These are phyloP conservation scores for Tychaedon coryphoeus DNA, from an alignment of 2,113 vertebrate genomes.

Conservation along the genomic window DNA sequence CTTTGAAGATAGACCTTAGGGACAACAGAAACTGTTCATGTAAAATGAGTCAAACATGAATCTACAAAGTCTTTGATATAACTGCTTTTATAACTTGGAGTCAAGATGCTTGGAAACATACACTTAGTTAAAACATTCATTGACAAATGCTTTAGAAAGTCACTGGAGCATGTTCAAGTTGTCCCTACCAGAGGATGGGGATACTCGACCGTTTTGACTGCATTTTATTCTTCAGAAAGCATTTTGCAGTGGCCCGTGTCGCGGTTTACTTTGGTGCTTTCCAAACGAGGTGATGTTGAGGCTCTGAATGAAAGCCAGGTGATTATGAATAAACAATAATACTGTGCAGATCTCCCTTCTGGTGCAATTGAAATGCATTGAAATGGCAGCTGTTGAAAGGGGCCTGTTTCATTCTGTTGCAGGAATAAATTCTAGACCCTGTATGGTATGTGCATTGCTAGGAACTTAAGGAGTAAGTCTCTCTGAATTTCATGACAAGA, in stretches of 20 bases:
- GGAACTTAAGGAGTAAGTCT: neutral
- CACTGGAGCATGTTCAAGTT: constrained; percentile 8
- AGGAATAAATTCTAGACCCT: neutral
- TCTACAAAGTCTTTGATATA: neutral
- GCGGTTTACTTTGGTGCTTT: neutral
- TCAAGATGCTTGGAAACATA: neutral
- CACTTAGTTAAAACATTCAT: neutral
- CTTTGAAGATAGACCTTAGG: neutral
- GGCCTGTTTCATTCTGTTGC: neutral
- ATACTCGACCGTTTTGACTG: neutral
- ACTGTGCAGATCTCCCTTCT: neutral
- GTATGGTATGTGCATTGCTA: neutral
- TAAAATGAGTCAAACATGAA: neutral
- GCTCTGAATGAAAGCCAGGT: neutral
- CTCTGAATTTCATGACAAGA: neutral
- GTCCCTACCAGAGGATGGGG: neutral
- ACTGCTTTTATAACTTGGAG: neutral
- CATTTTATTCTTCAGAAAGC: neutral
- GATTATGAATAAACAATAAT: neutral
- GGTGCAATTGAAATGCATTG: neutral
- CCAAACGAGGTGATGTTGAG: neutral
- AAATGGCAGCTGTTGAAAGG: neutral
- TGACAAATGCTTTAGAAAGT: neutral
- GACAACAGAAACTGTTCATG: neutral
- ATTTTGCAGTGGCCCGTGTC: neutral